Evolutionary conservation across 2,888 invertebrate genomes (phyloP), one percentile per base, ranked within the genome.

Genomic region (Eulithis testata): DNA sequence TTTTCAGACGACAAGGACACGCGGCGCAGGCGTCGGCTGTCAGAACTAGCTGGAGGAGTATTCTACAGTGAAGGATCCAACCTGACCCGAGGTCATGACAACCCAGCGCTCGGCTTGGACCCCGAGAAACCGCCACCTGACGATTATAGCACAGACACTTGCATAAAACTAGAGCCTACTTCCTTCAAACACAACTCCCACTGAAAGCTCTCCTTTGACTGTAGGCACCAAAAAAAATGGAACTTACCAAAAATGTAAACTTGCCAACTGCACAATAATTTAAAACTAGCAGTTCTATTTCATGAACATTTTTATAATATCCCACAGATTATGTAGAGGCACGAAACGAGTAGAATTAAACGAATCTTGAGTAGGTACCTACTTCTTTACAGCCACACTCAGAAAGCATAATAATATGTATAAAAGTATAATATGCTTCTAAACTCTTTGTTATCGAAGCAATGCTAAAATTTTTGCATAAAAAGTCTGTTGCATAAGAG

Each of bases 41-140:
- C 93, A 7, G 91, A 93, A 71, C 75, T 93, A 73, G 93, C 93
- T 1, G 93, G 93, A 37, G 93, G 93, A 6, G 89, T 92, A 47
- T 93, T 93, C 84, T 93, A 93, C 83, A 91, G 91, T 77, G 91
- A 91, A 70, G 76, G 79, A 6, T 76, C 80, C 6, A 76, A 83
- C 1, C 82, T 87, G 63, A 77, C 85, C 4, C 78, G 79, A 45
- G 89, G 90, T 4, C 83, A 81, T 68, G 91, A 91, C 76, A 93
- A 93, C 79, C 86, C 84, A n/a, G 91, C 87, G 0, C 80, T 91
- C 3, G 85, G 87, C 3, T 79, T 88, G 21, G 91, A 91, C 65
- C 70, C 84, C 0, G 91, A 92, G 71, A 91, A 90, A 71, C 83
- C 84, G 0, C 82, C 82, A 1, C 81, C 81, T 2, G 82, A 82